Percentiles rank a stretch among this genome's conserved stretches.
Evolutionary conservation across 2,888 invertebrate species (phyloP).

Genomic region (Dione vanillae): DNA sequence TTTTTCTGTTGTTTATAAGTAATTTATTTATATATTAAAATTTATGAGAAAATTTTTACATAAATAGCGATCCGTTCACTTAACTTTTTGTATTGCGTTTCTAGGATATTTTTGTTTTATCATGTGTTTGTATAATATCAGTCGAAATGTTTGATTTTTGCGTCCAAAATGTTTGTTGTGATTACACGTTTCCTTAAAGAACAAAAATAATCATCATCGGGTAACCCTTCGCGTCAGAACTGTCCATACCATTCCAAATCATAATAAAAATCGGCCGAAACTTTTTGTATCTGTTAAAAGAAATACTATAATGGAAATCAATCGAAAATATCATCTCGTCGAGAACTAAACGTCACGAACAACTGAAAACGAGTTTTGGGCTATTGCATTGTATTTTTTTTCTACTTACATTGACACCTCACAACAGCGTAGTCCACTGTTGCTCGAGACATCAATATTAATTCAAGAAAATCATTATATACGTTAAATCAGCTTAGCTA

Average conservation of each 20-base stretch:
- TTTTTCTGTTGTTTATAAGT: slow-evolving; percentile 81
- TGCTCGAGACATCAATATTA: slow-evolving; percentile 66
- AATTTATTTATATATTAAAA: slow-evolving; percentile 82
- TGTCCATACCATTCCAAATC: slow-evolving; percentile 71
- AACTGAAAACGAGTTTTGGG: slow-evolving; percentile 78
- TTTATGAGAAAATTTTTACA: slow-evolving; percentile 79
- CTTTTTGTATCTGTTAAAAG: slow-evolving; percentile 72
- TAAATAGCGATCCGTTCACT: slow-evolving; percentile 83
- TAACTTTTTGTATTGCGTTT: slow-evolving; percentile 65
- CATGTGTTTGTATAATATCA: slow-evolving; percentile 54
- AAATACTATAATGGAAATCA: slow-evolving; percentile 58
- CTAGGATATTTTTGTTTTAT: slow-evolving; percentile 60
- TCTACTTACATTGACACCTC: slow-evolving; percentile 67
- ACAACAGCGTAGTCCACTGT: slow-evolving; percentile 53
- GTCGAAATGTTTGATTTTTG: slow-evolving; percentile 55
- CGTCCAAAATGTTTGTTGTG: slow-evolving; percentile 56
- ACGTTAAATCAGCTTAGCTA: slow-evolving; percentile 81
- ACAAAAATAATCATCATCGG: slow-evolving; percentile 74
- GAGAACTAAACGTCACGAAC: slow-evolving; percentile 66
- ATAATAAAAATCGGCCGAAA: slow-evolving; percentile 71
- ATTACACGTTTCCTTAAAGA: slow-evolving; percentile 72
- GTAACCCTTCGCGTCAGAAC: slow-evolving; percentile 69
- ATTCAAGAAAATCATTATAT: slow-evolving; percentile 82
- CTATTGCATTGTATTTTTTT: slow-evolving; percentile 81
- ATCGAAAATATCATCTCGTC: slow-evolving; percentile 57